Evolutionary conservation across 2,888 invertebrate genomes (phyloP).

Genomic region (Temnothorax rugatulus): DNA sequence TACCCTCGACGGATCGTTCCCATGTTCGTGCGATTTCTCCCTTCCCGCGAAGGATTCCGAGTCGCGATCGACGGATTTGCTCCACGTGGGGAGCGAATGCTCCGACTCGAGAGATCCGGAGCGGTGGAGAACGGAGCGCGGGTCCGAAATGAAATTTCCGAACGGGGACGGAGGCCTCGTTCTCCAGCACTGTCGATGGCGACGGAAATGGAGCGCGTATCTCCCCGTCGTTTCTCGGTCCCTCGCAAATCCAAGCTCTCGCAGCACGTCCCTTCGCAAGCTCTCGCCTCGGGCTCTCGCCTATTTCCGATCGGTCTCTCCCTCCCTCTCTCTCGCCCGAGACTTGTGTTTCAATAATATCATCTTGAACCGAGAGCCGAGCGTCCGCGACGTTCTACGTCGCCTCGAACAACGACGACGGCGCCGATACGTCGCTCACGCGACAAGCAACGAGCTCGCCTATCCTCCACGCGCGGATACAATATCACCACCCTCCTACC

Average conservation of each 20-base stretch:
- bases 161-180: slow-evolving; percentile 55
- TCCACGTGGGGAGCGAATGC: background rate
- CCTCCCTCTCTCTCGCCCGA: background rate
- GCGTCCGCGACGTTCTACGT: background rate
- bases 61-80: background rate
- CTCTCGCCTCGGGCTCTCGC: background rate
- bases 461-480: too few species aligned
- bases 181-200: slow-evolving; percentile 51
- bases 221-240: slow-evolving; percentile 46
- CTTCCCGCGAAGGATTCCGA: background rate
- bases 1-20: background rate
- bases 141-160: background rate
- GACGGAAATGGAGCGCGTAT: slow-evolving; percentile 59
- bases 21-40: background rate
- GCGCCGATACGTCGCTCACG: background rate
- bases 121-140: background rate
- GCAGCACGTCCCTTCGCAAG: background rate
- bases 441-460: too few species aligned
- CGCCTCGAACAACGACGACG: background rate
- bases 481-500: too few species aligned
- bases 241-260: slow-evolving; percentile 9
- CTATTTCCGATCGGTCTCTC: slow-evolving; percentile 21
- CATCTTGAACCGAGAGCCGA: background rate
- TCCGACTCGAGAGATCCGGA: background rate
- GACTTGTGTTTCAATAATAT: background rate